Conservation (phyloP, 2,888 invertebrate species). For the Leucoptera coffeella region DNA sequence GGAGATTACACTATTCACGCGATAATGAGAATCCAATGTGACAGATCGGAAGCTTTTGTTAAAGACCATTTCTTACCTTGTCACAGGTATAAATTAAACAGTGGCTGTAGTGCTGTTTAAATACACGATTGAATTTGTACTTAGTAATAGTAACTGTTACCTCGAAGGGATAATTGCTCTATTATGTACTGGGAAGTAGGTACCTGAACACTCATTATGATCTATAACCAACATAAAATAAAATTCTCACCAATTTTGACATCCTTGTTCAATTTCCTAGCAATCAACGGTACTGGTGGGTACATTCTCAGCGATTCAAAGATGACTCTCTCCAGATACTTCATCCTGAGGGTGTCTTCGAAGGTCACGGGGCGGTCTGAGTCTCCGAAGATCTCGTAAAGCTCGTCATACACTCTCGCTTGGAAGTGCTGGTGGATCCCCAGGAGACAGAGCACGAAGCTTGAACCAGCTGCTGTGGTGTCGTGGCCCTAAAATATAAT, state of each 20-base stretch:
- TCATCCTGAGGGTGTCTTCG: constrained; percentile 73
- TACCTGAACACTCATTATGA: too few relatives aligned
- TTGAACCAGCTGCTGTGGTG: constrained; percentile 66
- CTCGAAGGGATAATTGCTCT: too few relatives aligned
- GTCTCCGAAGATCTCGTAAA: constrained; percentile 71
- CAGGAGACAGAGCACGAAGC: constrained; percentile 78
- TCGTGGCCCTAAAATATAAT: constrained; percentile 44
- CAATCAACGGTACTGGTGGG: constrained; percentile 75
- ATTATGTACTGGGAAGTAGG: too few relatives aligned
- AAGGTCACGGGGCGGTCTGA: constrained; percentile 71
- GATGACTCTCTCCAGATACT: constrained; percentile 72
- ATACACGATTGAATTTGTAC: too few relatives aligned
- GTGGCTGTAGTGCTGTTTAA: too few relatives aligned
- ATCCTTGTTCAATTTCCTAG: constrained; percentile 63
- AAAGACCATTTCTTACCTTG: too few relatives aligned
- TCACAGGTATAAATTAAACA: too few relatives aligned
- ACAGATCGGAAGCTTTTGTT: too few relatives aligned
- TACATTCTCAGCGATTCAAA: constrained; percentile 72
- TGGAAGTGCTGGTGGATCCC: constrained; percentile 78
- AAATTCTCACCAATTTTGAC: constrained; percentile 54
- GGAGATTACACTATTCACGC: too few relatives aligned
- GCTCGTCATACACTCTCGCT: constrained; percentile 64
- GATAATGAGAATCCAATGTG: too few relatives aligned
- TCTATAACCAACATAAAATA: background rate
- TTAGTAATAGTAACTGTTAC: too few relatives aligned